These are phyloP conservation scores for Pitangus sulphuratus DNA, from an alignment of 2,797 vertebrate genomes.

Conservation along the genomic window DNA sequence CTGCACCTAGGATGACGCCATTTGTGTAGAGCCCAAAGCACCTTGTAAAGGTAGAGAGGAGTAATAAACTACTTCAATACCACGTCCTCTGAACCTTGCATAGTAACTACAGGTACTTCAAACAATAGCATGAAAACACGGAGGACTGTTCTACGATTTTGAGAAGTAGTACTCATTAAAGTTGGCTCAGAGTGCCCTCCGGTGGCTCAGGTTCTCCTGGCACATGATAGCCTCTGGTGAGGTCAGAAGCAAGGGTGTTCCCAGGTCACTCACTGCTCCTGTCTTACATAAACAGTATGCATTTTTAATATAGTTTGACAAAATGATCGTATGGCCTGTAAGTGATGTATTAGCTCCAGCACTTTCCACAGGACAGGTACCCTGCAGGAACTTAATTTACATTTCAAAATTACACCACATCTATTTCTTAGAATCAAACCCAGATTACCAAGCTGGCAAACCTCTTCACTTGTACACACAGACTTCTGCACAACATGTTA, in stretches of 20 bases:
- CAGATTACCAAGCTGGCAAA: neutral
- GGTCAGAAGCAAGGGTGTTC: neutral
- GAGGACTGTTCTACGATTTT: neutral
- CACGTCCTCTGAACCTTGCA: neutral
- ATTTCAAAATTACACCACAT: neutral
- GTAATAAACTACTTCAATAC: neutral
- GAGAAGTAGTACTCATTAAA: neutral
- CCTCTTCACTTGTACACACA: neutral
- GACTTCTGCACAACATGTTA: neutral
- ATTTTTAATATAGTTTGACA: neutral
- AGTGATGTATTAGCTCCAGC: neutral
- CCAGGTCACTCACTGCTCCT: rapidly evolving
- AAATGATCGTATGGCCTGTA: neutral
- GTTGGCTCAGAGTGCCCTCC: conserved; percentile 8
- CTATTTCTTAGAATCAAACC: neutral
- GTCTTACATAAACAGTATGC: neutral
- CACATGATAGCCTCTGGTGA: rapidly evolving
- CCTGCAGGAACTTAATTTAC: neutral
- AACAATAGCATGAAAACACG: rapidly evolving
- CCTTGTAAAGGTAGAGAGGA: neutral
- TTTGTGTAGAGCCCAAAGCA: neutral
- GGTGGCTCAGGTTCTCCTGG: neutral
- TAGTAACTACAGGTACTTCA: neutral
- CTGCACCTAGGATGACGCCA: neutral
- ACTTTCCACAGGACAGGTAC: neutral